A percentile compares a stretch with the other conserved stretches of the same genome.
Evolutionary conservation across 2,797 vertebrate species (phyloP).

Genomic region (Myiotriccus ornatus): DNA sequence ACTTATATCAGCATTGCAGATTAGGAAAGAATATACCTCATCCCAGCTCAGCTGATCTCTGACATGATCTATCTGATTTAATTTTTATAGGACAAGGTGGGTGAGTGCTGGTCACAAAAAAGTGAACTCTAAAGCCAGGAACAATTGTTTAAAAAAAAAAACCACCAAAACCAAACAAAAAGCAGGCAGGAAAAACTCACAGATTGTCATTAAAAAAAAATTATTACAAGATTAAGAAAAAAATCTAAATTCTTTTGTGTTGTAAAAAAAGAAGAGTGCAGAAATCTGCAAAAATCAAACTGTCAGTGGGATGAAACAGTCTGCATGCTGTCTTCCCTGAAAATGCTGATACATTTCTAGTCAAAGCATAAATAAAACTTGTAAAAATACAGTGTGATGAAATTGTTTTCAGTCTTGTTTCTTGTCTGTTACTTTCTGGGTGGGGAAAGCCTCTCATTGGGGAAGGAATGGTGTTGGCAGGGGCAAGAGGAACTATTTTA

Average conservation of each 20-base stretch:
- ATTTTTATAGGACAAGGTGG: neutral
- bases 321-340: slow-evolving; percentile 26
- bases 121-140: neutral
- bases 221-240: neutral
- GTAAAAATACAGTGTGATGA: neutral
- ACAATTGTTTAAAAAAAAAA: neutral
- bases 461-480: neutral
- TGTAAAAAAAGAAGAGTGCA: neutral
- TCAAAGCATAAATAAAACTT: slow-evolving; percentile 52
- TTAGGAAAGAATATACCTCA: neutral
- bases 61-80: neutral
- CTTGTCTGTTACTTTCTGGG: neutral
- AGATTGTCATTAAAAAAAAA: neutral
- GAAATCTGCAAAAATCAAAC: slow-evolving; percentile 14
- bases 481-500: neutral
- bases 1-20: neutral
- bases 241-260: neutral
- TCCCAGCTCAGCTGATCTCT: neutral
- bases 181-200: neutral
- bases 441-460: neutral
- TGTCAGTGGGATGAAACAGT: neutral
- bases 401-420: neutral
- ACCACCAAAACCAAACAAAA: neutral
- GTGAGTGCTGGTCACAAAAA: neutral
- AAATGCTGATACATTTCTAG: slow-evolving; percentile 8